Conservation (phyloP, 2,113 vertebrate species). For the Orthonyx spaldingii region DNA sequence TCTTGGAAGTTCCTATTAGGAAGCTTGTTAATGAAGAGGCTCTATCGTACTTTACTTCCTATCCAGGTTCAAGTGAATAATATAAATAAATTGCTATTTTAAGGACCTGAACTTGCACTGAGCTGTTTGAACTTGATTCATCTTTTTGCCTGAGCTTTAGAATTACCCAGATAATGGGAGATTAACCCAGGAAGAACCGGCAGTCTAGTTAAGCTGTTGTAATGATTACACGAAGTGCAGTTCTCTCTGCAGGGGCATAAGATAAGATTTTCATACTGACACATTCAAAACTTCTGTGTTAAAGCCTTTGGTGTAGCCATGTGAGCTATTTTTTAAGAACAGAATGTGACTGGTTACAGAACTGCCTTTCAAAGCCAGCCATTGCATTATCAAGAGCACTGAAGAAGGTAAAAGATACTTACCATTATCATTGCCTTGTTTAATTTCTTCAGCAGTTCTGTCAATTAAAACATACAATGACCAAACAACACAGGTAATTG, state of each 20-base stretch:
- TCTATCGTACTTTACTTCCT: not conserved
- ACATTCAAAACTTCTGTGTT: not conserved
- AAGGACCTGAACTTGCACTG: not conserved
- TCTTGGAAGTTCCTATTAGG: not conserved
- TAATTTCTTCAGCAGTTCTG: conserved; percentile 89
- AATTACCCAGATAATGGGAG: not conserved
- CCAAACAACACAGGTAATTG: conserved; percentile 91
- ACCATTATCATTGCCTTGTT: conserved; percentile 88
- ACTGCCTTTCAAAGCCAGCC: not conserved
- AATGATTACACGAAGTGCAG: not conserved
- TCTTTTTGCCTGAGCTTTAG: not conserved
- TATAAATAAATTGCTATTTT: not conserved
- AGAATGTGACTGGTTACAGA: not conserved
- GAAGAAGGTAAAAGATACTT: conserved; percentile 38
- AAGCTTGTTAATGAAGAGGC: not conserved
- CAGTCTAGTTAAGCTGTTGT: not conserved
- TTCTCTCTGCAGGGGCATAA: not conserved
- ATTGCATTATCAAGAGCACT: not conserved
- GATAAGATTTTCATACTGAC: not conserved
- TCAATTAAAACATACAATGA: conserved; percentile 88
- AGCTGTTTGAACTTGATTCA: not conserved
- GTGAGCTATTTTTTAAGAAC: not conserved
- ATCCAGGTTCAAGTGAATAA: not conserved
- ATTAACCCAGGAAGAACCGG: not conserved
- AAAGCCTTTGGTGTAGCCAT: not conserved